These are phyloP conservation scores for Eulemur macaco DNA, from an alignment of 2,113 vertebrate species.

Conservation along the genomic window DNA sequence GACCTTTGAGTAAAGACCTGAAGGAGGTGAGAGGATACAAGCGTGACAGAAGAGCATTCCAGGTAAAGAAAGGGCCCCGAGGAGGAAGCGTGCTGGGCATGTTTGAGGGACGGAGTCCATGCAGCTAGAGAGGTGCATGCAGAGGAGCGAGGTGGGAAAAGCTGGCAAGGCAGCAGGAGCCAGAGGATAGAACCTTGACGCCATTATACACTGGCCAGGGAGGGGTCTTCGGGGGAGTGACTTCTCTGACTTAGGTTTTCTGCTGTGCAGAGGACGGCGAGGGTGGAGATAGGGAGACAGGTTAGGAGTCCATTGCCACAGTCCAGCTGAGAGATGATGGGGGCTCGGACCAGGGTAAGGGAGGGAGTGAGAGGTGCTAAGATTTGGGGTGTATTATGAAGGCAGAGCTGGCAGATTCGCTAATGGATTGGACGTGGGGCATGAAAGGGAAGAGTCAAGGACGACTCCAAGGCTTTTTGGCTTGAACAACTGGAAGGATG, in stretches of 20 bases:
- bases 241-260: not conserved
- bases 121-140: not conserved
- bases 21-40: not conserved
- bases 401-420: not conserved
- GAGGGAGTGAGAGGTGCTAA: not conserved
- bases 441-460: not conserved
- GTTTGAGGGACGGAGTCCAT: not conserved
- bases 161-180: not conserved
- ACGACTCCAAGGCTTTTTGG: not conserved
- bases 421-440: not conserved
- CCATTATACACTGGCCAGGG: not conserved
- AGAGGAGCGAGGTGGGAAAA: not conserved
- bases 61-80: not conserved
- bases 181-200: not conserved
- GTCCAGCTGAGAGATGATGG: not conserved
- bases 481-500: not conserved
- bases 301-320: not conserved
- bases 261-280: not conserved
- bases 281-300: no score
- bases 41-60: not conserved
- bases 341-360: not conserved
- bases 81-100: not conserved
- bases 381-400: not conserved
- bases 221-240: no score
- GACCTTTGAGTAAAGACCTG: not conserved